A percentile compares a stretch with the other conserved stretches of the same genome.
Evolutionary conservation across 2,888 invertebrate species (phyloP).

Genomic region (Kuschelorhynchus macadamiae): DNA sequence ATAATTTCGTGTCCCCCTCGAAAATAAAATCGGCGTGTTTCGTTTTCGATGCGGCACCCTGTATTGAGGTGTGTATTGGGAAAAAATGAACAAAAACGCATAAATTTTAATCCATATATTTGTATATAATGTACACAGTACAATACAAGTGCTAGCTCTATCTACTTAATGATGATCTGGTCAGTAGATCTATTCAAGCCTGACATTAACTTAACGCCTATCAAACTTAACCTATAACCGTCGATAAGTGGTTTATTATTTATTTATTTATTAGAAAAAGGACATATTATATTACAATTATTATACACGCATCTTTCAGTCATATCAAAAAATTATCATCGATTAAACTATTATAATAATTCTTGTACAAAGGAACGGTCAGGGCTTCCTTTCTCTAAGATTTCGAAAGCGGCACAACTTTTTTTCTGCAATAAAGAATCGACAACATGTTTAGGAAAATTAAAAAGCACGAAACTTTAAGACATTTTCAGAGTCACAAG

Average conservation of each 20-base stretch:
- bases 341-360: constrained; percentile 18
- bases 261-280: constrained; percentile 59
- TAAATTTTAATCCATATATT: constrained; percentile 65
- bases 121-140: constrained; percentile 67
- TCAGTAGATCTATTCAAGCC: constrained; percentile 66
- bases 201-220: constrained; percentile 62
- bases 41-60: too few relatives aligned
- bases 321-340: constrained; percentile 51
- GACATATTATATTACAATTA: constrained; percentile 61
- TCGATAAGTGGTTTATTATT: constrained; percentile 58
- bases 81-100: background rate
- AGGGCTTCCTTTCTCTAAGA: constrained; percentile 9
- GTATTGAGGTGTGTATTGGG: too few relatives aligned
- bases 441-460: background rate
- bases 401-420: too few relatives aligned
- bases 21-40: too few relatives aligned
- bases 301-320: constrained; percentile 61
- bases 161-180: constrained; percentile 63
- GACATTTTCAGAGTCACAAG: too few relatives aligned
- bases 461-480: too few relatives aligned
- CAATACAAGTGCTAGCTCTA: constrained; percentile 67
- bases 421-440: background rate
- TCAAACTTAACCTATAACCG: constrained; percentile 55
- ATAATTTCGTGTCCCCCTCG: too few relatives aligned
- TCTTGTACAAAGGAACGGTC: constrained; percentile 26